phyloP scores from a whole-genome alignment of 2,113 vertebrate species.

The Bos javanicus region DNA sequence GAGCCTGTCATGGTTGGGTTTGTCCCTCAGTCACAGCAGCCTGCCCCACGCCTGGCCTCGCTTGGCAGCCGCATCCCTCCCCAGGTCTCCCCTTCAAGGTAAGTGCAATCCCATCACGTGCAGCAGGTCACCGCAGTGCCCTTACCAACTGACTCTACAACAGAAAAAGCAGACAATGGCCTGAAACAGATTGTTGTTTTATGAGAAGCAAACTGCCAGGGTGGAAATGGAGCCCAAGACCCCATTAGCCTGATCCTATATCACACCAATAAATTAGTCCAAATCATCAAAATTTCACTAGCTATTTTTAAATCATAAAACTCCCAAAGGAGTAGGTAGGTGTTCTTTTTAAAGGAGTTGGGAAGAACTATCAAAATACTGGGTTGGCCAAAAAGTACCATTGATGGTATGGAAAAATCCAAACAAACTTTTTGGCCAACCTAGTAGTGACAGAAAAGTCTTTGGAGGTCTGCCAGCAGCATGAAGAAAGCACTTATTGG shows the following conservation, averaged over 20 bases:
- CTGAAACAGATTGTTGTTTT: neutral
- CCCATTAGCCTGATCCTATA: neutral
- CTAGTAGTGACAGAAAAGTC: neutral
- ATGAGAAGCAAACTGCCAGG: neutral
- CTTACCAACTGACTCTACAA: neutral
- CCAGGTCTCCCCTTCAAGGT: neutral
- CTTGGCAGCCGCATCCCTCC: neutral
- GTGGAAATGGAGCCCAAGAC: neutral
- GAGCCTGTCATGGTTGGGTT: neutral
- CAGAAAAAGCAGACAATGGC: neutral
- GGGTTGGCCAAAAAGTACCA: neutral
- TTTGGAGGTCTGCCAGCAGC: neutral
- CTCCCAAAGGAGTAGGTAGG: neutral
- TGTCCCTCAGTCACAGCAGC: neutral
- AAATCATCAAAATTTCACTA: slow-evolving; percentile 5
- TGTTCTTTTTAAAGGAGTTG: neutral
- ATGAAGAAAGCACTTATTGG: neutral
- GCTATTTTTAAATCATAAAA: slow-evolving; percentile 2
- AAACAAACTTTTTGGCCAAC: neutral
- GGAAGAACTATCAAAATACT: neutral
- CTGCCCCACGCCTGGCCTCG: neutral
- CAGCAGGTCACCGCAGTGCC: neutral
- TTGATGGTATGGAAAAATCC: neutral
- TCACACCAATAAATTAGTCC: neutral
- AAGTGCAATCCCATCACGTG: neutral